Evolutionary conservation across 1,140 invertebrate species (phyloP), one percentile per base, ranked within the genome.

Genomic region (Drosophila serrata): DNA sequence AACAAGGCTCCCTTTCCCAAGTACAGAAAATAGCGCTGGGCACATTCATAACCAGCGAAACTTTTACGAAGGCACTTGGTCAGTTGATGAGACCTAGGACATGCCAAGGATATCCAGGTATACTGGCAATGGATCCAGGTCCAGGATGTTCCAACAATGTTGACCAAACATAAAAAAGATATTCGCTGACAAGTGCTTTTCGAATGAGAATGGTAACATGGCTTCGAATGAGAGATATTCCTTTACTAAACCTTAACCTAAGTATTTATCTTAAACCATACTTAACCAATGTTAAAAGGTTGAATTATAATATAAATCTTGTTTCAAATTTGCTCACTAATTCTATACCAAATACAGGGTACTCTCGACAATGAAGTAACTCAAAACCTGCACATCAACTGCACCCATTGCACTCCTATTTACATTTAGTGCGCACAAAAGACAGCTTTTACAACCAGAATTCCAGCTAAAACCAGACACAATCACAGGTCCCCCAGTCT

Each of bases 151-250:
- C n/a, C 82, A n/a, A 81, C 79, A 86, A 63, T 86, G 78, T 87
- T 86, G 61, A 79, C 61, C 61, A 67, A 86, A 86, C 75, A 81
- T 86, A 85, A 86, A 86, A 76, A 59, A 49, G 39, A 49, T 48
- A 63, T 67, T 56, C 19, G 37, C 24, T 53, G 58, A 56, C 64
- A 69, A 42, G 42, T 35, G 42, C 13, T 33, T 24, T 37, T 6
- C 13, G 8, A 29, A 3, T 31, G 12, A 29, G 9, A 24, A 13
- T 39, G 12, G 35, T 29, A 15, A 7, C 15, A n/a, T 11, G 31
- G 11, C 12, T 24, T 40, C 33, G 37, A 68, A 17, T 22, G 29
- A 13, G 4, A 11, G 12, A 15, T 61, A 24, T 24, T 4, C 24
- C 24, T 24, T 24, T 24, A 4, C 24, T 2, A 24, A 24, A 24